Percentiles rank a stretch among this genome's conserved stretches.
Evolutionary conservation across 1,140 invertebrate genomes (phyloP).

Genomic region (Hyposmocoma kahamanoa): DNA sequence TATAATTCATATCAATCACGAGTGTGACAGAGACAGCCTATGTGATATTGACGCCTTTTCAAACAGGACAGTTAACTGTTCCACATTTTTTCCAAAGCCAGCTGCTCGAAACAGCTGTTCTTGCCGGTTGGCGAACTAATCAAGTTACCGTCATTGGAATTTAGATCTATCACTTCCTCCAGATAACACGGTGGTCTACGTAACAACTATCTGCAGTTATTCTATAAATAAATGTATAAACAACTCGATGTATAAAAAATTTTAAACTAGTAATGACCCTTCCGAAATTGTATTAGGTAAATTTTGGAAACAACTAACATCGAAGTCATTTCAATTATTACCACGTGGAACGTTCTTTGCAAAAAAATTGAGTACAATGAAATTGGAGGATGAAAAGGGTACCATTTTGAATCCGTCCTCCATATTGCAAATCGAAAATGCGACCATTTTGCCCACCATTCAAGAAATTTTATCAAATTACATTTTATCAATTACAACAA

Average conservation of each 20-base stretch:
- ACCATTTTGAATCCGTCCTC: conserved; percentile 72
- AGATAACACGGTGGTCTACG: no score
- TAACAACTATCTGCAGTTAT: no score
- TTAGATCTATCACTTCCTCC: no score
- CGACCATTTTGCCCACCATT: conserved; percentile 40
- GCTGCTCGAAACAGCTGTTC: conserved; percentile 68
- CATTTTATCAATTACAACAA: background rate
- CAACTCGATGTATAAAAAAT: no score
- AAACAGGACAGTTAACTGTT: conserved; percentile 59
- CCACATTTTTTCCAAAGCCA: conserved; percentile 65
- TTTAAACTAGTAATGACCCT: no score
- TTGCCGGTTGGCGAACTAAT: conserved; percentile 47
- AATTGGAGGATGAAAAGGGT: conserved; percentile 33
- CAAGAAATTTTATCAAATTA: background rate
- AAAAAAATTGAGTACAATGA: background rate
- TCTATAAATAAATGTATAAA: no score
- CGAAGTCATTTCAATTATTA: no score
- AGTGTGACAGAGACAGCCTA: conserved; percentile 39
- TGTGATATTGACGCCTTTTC: conserved; percentile 35
- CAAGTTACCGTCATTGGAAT: no score
- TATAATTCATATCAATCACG: conserved; percentile 21
- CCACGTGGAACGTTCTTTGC: background rate
- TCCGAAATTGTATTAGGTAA: no score
- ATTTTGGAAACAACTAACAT: no score
- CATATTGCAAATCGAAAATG: conserved; percentile 66